A percentile compares a stretch with the other conserved stretches of the same genome.
These are phyloP conservation scores for Scelioninae gen. 1 DNA, from an alignment of 2,888 invertebrate species.

Conservation along the genomic window DNA sequence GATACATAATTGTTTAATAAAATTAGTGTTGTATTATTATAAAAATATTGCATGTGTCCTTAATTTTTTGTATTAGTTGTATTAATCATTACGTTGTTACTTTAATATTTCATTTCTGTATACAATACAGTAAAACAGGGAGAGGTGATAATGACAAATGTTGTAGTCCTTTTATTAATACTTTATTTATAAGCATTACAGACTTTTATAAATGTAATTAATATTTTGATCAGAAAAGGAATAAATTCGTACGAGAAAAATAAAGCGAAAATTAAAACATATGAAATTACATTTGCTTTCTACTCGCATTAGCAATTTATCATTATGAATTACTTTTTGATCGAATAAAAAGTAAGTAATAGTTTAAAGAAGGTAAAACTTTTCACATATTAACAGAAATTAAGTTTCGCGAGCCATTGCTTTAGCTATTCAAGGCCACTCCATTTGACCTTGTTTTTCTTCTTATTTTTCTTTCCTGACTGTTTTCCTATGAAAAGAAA, in stretches of 20 bases:
- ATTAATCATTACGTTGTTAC: no score
- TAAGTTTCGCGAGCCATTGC: constrained; percentile 11
- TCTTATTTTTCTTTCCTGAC: constrained; percentile 37
- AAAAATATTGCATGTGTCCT: no score
- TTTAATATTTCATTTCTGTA: no score
- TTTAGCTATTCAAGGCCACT: constrained; percentile 22
- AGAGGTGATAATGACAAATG: background rate
- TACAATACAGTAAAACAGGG: background rate
- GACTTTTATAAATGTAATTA: background rate
- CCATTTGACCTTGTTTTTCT: constrained; percentile 40
- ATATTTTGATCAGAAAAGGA: background rate
- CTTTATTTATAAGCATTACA: constrained; percentile 9
- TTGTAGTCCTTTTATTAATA: background rate
- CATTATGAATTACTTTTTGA: no score
- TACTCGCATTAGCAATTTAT: no score
- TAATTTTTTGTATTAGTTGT: no score
- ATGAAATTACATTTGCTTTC: no score
- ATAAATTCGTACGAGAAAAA: background rate
- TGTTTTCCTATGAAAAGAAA: constrained; percentile 34
- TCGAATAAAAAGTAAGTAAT: no score
- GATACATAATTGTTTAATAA: no score
- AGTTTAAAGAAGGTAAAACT: no score
- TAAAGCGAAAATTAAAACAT: background rate
- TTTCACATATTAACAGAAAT: background rate
- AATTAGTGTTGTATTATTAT: no score